Conservation (phyloP, 2,113 vertebrate genomes). For the Alethe castanea region DNA sequence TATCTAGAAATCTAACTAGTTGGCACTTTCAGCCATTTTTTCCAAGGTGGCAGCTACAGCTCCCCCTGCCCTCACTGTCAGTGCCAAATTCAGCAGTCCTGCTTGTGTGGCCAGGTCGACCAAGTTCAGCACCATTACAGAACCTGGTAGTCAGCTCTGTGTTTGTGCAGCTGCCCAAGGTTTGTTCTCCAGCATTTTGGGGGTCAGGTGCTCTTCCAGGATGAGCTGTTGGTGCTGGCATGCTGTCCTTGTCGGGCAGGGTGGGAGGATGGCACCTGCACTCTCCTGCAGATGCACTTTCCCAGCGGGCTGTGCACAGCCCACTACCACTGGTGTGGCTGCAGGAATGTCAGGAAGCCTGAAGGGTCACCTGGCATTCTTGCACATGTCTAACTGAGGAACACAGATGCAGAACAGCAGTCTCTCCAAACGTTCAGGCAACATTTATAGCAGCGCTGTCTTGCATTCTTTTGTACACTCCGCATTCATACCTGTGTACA, state of each 20-base stretch:
- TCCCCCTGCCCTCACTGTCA: background rate
- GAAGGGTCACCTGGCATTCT: background rate
- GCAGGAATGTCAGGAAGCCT: background rate
- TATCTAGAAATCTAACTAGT: background rate
- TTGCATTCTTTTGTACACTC: background rate
- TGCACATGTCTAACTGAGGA: background rate
- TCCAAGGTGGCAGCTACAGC: background rate
- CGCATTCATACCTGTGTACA: background rate
- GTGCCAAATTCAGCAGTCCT: background rate
- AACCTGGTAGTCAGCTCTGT: conserved; percentile 8
- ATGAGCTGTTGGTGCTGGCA: background rate
- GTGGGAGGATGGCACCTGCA: background rate
- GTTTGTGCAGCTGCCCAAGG: conserved; percentile 25
- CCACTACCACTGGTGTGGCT: background rate
- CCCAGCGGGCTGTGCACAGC: fast-evolving
- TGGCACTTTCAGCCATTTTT: background rate
- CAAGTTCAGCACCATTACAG: conserved; percentile 29
- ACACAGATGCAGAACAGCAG: background rate
- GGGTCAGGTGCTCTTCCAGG: background rate
- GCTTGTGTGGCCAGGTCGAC: conserved; percentile 8
- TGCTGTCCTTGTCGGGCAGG: background rate
- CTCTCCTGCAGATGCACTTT: background rate
- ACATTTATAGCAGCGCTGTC: background rate
- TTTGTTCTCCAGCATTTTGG: background rate
- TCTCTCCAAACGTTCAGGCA: background rate